Evolutionary conservation across 1,140 invertebrate genomes (phyloP), one percentile per base, ranked within the genome.

Genomic region (Wasmannia auropunctata): DNA sequence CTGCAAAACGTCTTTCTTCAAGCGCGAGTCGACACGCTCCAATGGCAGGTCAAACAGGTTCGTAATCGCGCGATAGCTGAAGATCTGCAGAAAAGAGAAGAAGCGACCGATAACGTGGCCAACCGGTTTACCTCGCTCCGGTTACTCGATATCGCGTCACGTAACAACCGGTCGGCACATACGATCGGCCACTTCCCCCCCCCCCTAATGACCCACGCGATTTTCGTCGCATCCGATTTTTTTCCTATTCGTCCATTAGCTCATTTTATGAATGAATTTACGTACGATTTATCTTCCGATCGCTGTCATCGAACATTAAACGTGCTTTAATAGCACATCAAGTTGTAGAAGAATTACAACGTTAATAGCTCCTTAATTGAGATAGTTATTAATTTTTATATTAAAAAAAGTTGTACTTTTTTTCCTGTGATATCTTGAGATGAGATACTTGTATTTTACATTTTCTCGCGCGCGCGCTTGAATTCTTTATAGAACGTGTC

Each of bases 1-100:
- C 95, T 96, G 91, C 97, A 97, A 95, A 96, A 96, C 90, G 96
- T 96, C 86, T 96, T 96, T 75, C 95, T 97, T 84, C 97, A 97
- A 93, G 97, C 96, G 91, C 97, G 97, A 94, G 96, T 98, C 88
- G 97, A 97, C 89, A 97, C 97, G 74, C 94, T 98, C 84, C 96
- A 97, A 92, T 98, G 97, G 97, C 97, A 98, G 94, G 93, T 98
- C 63, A 97, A 97, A 95, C 97, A 98, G 97, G 97, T 98, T 95
- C 92, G 94, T 93, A 85, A 63, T 49, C 65, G 51, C 67, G 49
- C 74, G 46, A 62, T 49, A 54, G 70, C 37, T 77, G 43, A 84
- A 65, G 63, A 70, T 84, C 22, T 40, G 19, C 14, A 22, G 40
- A 40, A n/a, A n/a, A n/a, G n/a, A 63, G 63, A 70, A 74, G 56